Evolutionary conservation across 2,888 invertebrate species (phyloP).

Genomic region (Latheticus oryzae): DNA sequence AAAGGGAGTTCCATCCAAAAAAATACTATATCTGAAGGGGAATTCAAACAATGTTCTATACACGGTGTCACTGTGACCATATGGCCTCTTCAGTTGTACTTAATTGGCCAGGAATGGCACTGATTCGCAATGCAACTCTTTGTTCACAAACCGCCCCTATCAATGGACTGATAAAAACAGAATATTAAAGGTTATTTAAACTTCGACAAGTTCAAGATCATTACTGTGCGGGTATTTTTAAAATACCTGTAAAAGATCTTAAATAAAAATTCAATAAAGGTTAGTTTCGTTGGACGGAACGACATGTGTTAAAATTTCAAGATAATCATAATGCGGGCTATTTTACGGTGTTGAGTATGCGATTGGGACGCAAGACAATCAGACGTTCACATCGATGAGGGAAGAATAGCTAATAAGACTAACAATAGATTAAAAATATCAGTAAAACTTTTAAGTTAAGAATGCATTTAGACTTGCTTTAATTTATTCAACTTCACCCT

Average conservation of each 20-base stretch:
- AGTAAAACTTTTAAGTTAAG: too few relatives aligned
- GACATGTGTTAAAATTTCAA: slow-evolving; percentile 36
- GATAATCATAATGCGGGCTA: slow-evolving; percentile 34
- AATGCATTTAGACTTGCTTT: too few relatives aligned
- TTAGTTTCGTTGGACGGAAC: slow-evolving; percentile 6
- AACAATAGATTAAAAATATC: too few relatives aligned
- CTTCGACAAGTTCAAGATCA: slow-evolving; percentile 35
- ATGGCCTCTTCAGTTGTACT: slow-evolving; percentile 31
- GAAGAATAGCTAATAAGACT: too few relatives aligned
- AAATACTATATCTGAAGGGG: slow-evolving; percentile 33
- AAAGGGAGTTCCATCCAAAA: slow-evolving; percentile 21
- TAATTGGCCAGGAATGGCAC: slow-evolving; percentile 36
- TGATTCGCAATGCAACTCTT: slow-evolving; percentile 34
- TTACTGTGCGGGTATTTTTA: slow-evolving; percentile 27
- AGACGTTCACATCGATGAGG: background rate
- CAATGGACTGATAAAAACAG: slow-evolving; percentile 16
- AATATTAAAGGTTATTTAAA: slow-evolving; percentile 28
- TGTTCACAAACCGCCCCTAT: slow-evolving; percentile 35
- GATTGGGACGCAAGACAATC: slow-evolving; percentile 32
- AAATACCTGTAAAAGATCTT: slow-evolving; percentile 7
- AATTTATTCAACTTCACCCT: slow-evolving; percentile 44
- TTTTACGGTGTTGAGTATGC: slow-evolving; percentile 18
- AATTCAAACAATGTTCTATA: slow-evolving; percentile 27
- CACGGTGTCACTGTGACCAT: slow-evolving; percentile 30
- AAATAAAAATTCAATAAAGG: slow-evolving; percentile 4